phyloP scores from a whole-genome alignment of 1,140 invertebrate genomes.

The Drosophila neocordata region DNA sequence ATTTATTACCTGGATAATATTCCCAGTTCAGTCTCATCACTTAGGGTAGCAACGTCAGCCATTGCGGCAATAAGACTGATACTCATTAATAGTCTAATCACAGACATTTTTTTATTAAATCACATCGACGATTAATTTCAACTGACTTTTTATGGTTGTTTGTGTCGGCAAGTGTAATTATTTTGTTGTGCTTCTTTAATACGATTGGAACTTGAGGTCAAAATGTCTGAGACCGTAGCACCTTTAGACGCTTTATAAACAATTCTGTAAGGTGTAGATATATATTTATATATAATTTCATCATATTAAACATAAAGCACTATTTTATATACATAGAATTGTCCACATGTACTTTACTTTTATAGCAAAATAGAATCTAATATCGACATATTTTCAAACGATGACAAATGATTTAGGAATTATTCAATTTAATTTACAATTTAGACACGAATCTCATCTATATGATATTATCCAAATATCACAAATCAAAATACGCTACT shows the following conservation, averaged over 20 bases:
- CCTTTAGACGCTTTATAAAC: not conserved
- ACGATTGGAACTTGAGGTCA: constrained; percentile 15
- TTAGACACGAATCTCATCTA: constrained; percentile 29
- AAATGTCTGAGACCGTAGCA: constrained; percentile 9
- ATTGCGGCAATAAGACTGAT: constrained; percentile 36
- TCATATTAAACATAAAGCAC: too few relatives aligned
- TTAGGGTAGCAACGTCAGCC: constrained; percentile 16
- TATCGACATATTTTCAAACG: constrained; percentile 18
- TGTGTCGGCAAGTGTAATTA: constrained; percentile 20
- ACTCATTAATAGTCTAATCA: constrained; percentile 36
- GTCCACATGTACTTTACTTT: not conserved
- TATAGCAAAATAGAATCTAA: constrained; percentile 7
- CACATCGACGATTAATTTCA: constrained; percentile 14
- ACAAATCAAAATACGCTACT: not conserved
- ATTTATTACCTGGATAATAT: constrained; percentile 38
- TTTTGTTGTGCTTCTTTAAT: constrained; percentile 20
- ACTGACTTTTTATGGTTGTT: constrained; percentile 11
- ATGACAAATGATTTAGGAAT: constrained; percentile 15
- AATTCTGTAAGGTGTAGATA: not conserved
- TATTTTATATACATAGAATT: too few relatives aligned
- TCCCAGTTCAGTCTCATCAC: constrained; percentile 24
- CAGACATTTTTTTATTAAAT: constrained; percentile 37
- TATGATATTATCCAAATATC: constrained; percentile 12
- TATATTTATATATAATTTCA: not conserved
- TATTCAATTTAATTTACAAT: constrained; percentile 30